These are phyloP conservation scores for Pangasius krempfi DNA, from an alignment of 2,797 vertebrate species.

Conservation along the genomic window DNA sequence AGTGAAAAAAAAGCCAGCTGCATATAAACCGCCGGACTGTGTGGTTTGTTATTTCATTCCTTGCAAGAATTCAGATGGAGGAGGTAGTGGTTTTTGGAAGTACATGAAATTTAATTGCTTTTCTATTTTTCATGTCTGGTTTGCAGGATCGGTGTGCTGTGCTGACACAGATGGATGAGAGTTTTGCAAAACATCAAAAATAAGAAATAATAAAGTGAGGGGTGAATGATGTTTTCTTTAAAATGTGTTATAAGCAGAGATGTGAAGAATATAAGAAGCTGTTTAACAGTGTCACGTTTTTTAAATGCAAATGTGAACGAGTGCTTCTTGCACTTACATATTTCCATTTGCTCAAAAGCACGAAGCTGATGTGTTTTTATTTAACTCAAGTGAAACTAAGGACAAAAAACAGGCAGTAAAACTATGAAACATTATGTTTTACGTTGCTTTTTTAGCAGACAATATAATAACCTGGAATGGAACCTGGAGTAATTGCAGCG, in stretches of 20 bases:
- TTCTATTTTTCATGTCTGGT: slow-evolving; percentile 55
- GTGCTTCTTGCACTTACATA: slow-evolving; percentile 32
- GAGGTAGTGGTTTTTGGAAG: slow-evolving; percentile 53
- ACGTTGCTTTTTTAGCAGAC: slow-evolving; percentile 39
- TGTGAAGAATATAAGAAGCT: background rate
- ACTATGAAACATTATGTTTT: slow-evolving; percentile 20
- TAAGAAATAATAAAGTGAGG: background rate
- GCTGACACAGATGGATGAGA: slow-evolving; percentile 39
- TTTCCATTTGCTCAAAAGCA: slow-evolving; percentile 17
- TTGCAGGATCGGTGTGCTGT: slow-evolving; percentile 51
- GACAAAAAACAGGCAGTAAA: background rate
- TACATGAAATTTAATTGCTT: slow-evolving; percentile 66
- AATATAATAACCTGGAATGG: slow-evolving; percentile 51
- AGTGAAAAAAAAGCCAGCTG: slow-evolving; percentile 67
- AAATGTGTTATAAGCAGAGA: background rate
- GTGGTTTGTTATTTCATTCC: slow-evolving; percentile 74
- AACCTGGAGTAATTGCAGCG: slow-evolving; percentile 54
- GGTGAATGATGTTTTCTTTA: background rate
- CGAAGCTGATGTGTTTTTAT: background rate
- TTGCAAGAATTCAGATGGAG: slow-evolving; percentile 64
- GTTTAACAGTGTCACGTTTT: background rate
- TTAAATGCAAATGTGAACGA: background rate
- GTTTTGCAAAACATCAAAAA: slow-evolving; percentile 5
- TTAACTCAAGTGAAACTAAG: slow-evolving; percentile 16
- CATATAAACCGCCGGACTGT: slow-evolving; percentile 71